Base-by-base conservation (phyloP, 2,797 vertebrate species). In the Arvicola amphibius region DNA sequence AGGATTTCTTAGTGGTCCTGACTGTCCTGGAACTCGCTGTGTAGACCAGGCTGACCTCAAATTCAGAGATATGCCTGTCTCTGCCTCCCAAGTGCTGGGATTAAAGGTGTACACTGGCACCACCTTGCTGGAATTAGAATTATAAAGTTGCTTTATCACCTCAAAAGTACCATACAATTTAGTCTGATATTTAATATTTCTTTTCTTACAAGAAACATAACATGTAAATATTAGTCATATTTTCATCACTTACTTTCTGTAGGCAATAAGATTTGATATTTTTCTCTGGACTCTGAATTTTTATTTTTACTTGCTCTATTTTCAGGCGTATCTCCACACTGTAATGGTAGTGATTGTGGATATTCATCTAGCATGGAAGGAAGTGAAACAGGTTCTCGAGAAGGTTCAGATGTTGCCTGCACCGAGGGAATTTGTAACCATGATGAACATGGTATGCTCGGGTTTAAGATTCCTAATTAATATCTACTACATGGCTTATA, bases 351-450 rank as follows among this genome's bases (percentile, higher is more conserved):
- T 46, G 99, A 99, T 95, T 99, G 98, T 7, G 99, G 99, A 97
- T 99, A 99, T 97, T 99, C 99, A 10, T 99, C 99, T 83, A 99
- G 99, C 98, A 99, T 99, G 98, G 99, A 99, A 97, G 99, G 99
- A 98, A 99, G 99, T 34, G 99, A 99, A 97, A 99, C 97, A 0
- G 98, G 99, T 79, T 99, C 99, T 40, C 98, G 99, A 94, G 99
- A 99, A 98, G 99, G 99, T 43, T 99, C 99, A 0, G 99, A 99
- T 21, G 98, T 99, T 63, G 99, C 99, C 96, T 99, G 99, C 98
- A 99, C 99, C 0, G 99, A 99, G 98, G 99, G 99, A 97, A 99
- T 99, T 96, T 99, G 99, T 98, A 99, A 99, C 98, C 99, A 99
- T 21, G 99, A 99, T 0, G 99, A 99, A 98, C 98, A 99, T 37